Percentiles rank a stretch among this genome's conserved stretches.
These are phyloP conservation scores for Alectura lathami DNA, from an alignment of 2,113 vertebrate species.

Conservation along the genomic window DNA sequence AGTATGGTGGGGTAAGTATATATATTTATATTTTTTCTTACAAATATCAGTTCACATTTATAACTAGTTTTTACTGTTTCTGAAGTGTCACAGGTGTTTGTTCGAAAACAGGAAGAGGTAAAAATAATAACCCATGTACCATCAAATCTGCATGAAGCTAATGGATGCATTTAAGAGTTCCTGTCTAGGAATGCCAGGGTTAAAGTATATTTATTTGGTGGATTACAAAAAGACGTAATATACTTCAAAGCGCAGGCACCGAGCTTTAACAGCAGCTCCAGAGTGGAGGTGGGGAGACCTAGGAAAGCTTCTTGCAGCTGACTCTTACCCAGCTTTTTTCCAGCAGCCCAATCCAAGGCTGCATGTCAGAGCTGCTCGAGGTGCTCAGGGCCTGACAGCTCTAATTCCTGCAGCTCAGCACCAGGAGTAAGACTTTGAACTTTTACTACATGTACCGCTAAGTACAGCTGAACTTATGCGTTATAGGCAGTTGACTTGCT, in stretches of 20 bases:
- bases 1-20: not conserved
- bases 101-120: not conserved
- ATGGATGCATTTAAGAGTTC: not conserved
- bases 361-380: not conserved
- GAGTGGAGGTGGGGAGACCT: not conserved
- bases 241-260: not conserved
- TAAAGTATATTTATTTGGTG: not conserved
- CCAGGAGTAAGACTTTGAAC: not conserved
- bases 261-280: not conserved
- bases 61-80: not conserved
- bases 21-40: not conserved
- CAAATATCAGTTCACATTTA: not conserved
- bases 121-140: not conserved
- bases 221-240: not conserved
- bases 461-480: not conserved
- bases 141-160: not conserved
- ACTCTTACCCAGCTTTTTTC: not conserved
- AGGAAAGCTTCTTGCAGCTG: not conserved
- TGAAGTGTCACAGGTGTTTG: not conserved
- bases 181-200: not conserved
- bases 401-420: not conserved
- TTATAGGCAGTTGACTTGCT: not conserved
- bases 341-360: not conserved
- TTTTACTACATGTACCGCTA: not conserved
- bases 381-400: not conserved